Conservation (phyloP, 1,140 invertebrate species). For the Agraylea sexmaculata region DNA sequence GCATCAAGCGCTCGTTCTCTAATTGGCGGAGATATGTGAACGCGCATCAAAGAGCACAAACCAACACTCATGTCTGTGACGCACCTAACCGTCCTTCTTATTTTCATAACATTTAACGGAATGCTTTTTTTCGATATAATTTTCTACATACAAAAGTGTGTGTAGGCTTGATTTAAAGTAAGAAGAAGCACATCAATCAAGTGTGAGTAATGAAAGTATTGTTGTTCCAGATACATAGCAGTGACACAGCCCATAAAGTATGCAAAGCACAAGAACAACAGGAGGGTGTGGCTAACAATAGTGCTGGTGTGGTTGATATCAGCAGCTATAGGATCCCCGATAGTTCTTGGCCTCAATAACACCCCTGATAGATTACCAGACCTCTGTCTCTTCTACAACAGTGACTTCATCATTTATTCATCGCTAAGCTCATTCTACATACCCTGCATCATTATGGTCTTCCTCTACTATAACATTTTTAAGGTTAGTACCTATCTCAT, state of each 20-base stretch:
- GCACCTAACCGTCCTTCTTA: too few species aligned
- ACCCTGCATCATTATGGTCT: conserved; percentile 97
- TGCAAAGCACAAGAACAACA: conserved; percentile 95
- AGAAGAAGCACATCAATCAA: too few species aligned
- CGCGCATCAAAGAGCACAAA: too few species aligned
- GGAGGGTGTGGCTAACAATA: conserved; percentile 89
- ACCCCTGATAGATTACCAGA: conserved; percentile 65
- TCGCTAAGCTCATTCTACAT: conserved; percentile 98
- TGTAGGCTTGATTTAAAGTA: too few species aligned
- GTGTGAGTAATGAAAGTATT: too few species aligned
- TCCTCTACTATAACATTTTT: conserved; percentile 97
- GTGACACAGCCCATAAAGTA: conserved; percentile 98
- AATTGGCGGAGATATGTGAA: too few species aligned
- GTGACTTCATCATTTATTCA: conserved; percentile 95
- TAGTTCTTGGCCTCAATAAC: conserved; percentile 90
- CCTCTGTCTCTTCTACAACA: conserved; percentile 93
- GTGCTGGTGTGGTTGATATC: conserved; percentile 95
- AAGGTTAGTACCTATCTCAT: too few species aligned
- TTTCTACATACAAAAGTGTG: too few species aligned
- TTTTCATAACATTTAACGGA: too few species aligned
- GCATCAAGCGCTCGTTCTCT: too few species aligned
- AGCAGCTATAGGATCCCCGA: conserved; percentile 90
- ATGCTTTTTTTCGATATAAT: too few species aligned
- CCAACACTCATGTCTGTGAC: too few species aligned
- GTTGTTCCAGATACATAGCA: conserved; percentile 82